Evolutionary conservation across 2,888 invertebrate species (phyloP).

Genomic region (Cantharis rufa): DNA sequence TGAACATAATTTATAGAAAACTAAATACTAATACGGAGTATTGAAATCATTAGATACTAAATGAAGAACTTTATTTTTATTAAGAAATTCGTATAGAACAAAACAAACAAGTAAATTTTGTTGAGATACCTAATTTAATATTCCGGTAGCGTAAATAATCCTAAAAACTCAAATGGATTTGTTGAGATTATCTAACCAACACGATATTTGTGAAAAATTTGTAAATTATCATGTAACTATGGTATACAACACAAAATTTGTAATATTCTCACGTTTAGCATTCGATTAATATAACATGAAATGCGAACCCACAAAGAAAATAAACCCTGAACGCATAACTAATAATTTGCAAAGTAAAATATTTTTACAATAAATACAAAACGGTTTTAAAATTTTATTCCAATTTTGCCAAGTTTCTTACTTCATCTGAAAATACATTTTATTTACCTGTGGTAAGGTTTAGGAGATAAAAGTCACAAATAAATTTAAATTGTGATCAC

Average conservation of each 20-base stretch:
- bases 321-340: not conserved
- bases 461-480: not conserved
- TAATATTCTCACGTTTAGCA: conserved; percentile 7
- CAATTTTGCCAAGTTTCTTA: not conserved
- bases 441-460: not conserved
- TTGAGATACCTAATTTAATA: not conserved
- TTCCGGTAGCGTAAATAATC: not conserved
- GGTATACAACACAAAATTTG: conserved; percentile 3
- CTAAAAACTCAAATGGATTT: conserved; percentile 9
- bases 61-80: not conserved
- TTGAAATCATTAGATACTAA: too few relatives aligned
- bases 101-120: not conserved
- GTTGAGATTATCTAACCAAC: conserved; percentile 8
- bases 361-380: not conserved
- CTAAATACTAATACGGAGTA: not conserved
- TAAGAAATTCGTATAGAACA: not conserved
- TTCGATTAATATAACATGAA: conserved; percentile 14
- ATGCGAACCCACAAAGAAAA: not conserved
- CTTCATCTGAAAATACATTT: not conserved
- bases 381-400: not conserved
- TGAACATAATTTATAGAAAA: not conserved
- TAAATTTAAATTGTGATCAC: conserved; percentile 7
- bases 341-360: not conserved
- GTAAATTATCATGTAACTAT: conserved; percentile 12
- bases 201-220: conserved; percentile 2